Conservation (phyloP, 37 sponge, comb jelly and placozoan species). For the Ianthella basta region DNA sequence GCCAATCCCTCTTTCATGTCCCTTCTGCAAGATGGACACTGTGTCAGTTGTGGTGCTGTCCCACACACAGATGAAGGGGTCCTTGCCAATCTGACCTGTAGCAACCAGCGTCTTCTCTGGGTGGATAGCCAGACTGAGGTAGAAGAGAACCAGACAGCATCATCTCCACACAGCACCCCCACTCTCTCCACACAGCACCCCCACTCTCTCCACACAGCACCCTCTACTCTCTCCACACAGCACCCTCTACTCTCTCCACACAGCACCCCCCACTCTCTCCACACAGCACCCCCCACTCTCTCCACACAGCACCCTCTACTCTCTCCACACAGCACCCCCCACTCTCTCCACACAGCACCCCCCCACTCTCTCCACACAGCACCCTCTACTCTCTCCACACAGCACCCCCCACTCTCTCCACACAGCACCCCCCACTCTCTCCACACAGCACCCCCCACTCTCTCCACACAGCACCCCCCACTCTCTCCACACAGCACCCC, state of each 20-base stretch:
- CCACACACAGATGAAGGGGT: slow-evolving; percentile 93
- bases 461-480: neutral
- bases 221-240: neutral
- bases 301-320: neutral
- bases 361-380: slow-evolving; percentile 3
- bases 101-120: slow-evolving; percentile 89
- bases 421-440: neutral
- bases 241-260: neutral
- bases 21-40: slow-evolving; percentile 85
- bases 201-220: slow-evolving; percentile 19
- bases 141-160: neutral
- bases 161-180: neutral
- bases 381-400: neutral
- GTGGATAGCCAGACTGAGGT: slow-evolving; percentile 84
- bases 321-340: neutral
- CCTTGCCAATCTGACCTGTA: slow-evolving; percentile 92
- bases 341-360: slow-evolving; percentile 6
- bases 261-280: neutral
- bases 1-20: slow-evolving; percentile 84
- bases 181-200: too few relatives aligned
- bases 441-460: neutral
- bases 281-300: neutral
- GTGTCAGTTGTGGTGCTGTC: slow-evolving; percentile 78
- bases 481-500: too few relatives aligned
- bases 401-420: neutral